Base-by-base conservation (phyloP, 1,140 invertebrate species). In the Zaprionus lachaisei region DNA sequence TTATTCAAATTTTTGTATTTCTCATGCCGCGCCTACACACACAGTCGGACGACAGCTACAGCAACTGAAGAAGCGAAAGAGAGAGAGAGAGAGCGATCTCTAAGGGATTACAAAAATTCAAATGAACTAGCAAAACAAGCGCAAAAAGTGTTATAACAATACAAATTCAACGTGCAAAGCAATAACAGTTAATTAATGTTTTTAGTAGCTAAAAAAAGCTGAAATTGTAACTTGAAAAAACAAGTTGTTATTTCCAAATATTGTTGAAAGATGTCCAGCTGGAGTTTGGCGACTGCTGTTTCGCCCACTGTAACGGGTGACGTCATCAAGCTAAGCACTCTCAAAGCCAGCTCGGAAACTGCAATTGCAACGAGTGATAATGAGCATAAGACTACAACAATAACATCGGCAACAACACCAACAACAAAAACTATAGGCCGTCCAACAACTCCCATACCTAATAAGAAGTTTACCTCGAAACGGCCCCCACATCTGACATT, bases 271-370 rank as follows among this genome's bases (percentile, higher is more conserved):
- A 89, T 89, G 84, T 89, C 84, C 58, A 89, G 84, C 65, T 89
- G 84, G 84, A 89, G 84, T 64, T 84, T 89, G 79, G 84, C 84
- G 49, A 90, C 71, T 56, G 79, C 78, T 14, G 81, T 81, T 44
- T 89, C 84, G 56, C 78, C 81, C 31, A 87, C 72, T 62, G 84
- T 89, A 34, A 71, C 77, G 55, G 73, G 65, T 81, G 84, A 89
- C 68, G 85, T 79, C 66, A 89, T 89, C 11, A 55, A 61, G 44
- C 63, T 89, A 44, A 76, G 17, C 31, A 79, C 49, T 49, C 66
- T 90, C 31, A 87, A 79, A 71, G 68, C 83, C 44, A 47, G 44
- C 20, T 89, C 84, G 54, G 81, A 84, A 15, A 81, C 66, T 14
- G 51, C 84, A 57, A 57, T 89, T 28, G 49, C 63, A 15, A 56